Evolutionary conservation across 2,888 invertebrate species (phyloP).

Genomic region (Atherix ibis): DNA sequence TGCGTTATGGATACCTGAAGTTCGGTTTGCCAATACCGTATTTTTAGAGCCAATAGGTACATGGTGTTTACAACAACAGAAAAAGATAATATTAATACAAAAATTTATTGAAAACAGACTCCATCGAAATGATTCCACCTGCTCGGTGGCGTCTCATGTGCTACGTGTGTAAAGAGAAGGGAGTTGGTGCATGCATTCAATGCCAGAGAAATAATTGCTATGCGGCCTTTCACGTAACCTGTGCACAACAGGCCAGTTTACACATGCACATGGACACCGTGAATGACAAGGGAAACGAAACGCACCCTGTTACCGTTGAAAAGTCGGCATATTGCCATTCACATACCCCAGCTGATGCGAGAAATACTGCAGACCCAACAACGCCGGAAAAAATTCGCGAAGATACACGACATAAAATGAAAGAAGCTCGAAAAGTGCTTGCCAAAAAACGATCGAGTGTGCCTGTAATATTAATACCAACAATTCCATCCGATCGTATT

Average conservation of each 20-base stretch:
- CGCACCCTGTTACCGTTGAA: conserved; percentile 68
- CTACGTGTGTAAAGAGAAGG: conserved; percentile 87
- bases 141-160: conserved; percentile 95
- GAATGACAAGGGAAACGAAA: conserved; percentile 41
- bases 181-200: conserved; percentile 93
- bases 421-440: conserved; percentile 70
- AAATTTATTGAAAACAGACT: no score
- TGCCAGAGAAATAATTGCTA: conserved; percentile 94
- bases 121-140: conserved; percentile 87
- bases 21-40: conserved; percentile 92
- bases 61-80: no score
- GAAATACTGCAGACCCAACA: conserved; percentile 38
- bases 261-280: conserved; percentile 96
- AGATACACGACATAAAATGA: conserved; percentile 66
- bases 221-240: conserved; percentile 97
- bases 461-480: conserved; percentile 86
- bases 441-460: conserved; percentile 81
- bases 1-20: conserved; percentile 98
- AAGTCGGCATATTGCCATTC: conserved; percentile 94
- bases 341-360: conserved; percentile 47
- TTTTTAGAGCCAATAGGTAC: conserved; percentile 88
- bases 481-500: conserved; percentile 75
- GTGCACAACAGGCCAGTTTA: conserved; percentile 86
- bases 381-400: conserved; percentile 34
- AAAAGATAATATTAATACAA: no score